Percentiles rank a stretch among this genome's conserved stretches.
phyloP scores from a whole-genome alignment of 2,113 vertebrate genomes.

The Dryoscopus gambensis region DNA sequence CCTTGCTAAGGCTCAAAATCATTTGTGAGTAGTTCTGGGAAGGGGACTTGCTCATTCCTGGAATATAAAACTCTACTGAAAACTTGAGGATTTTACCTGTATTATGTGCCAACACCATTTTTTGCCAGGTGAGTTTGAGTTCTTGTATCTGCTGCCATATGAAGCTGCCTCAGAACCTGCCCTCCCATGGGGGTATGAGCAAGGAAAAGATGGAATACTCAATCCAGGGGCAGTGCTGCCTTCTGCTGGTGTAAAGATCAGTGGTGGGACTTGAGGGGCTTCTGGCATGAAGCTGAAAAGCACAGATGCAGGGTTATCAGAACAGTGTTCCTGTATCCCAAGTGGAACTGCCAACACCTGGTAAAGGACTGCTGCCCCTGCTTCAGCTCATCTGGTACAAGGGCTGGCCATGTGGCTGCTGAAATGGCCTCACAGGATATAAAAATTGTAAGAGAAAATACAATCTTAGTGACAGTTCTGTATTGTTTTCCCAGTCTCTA shows the following conservation, averaged over 20 bases:
- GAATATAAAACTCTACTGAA: background rate
- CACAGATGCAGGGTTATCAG: background rate
- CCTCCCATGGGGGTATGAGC: background rate
- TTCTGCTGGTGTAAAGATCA: background rate
- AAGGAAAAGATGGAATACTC: background rate
- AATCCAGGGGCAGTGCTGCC: background rate
- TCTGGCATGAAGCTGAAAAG: background rate
- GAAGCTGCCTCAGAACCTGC: background rate
- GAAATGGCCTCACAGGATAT: background rate
- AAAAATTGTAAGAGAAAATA: background rate
- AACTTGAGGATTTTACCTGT: background rate
- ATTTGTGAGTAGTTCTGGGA: background rate
- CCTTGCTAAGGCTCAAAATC: background rate
- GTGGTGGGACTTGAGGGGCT: background rate
- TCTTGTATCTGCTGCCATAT: background rate
- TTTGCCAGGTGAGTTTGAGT: background rate
- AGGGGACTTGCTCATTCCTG: background rate
- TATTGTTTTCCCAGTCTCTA: background rate
- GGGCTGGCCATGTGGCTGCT: background rate
- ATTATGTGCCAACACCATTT: background rate
- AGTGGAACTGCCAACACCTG: background rate
- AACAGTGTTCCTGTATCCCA: background rate
- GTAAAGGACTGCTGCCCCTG: background rate
- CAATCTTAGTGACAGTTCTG: background rate
- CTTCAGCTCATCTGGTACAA: rapidly evolving